Percentiles rank a stretch among this genome's conserved stretches.
These are phyloP conservation scores for Ophion ventricosus DNA, from an alignment of 2,888 invertebrate species.

Conservation along the genomic window DNA sequence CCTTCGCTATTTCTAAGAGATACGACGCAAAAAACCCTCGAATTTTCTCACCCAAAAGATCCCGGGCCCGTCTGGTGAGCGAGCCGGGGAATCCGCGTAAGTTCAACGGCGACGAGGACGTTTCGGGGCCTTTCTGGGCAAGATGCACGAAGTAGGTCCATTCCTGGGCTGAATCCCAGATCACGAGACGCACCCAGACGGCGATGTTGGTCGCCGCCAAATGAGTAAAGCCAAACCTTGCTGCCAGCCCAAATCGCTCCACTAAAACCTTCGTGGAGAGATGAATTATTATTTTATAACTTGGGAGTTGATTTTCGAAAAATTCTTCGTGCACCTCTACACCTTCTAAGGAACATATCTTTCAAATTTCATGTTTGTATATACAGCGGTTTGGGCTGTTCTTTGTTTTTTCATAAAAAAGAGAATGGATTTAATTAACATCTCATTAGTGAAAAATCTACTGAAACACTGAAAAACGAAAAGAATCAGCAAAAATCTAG, in stretches of 20 bases:
- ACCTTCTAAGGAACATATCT: no score
- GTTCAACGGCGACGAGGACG: constrained; percentile 81
- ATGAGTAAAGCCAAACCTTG: constrained; percentile 85
- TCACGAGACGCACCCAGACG: constrained; percentile 84
- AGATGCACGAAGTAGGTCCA: constrained; percentile 84
- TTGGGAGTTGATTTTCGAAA: no score
- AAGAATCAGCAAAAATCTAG: no score
- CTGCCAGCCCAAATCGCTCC: constrained; percentile 84
- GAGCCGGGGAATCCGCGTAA: constrained; percentile 83
- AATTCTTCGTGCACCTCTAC: no score
- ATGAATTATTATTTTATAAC: not conserved
- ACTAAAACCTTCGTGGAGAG: constrained; percentile 83
- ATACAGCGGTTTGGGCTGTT: no score
- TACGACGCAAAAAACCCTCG: not conserved
- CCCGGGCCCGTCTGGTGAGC: constrained; percentile 78
- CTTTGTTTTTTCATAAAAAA: no score
- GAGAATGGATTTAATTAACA: no score
- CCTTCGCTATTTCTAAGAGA: not conserved
- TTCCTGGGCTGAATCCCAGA: constrained; percentile 85
- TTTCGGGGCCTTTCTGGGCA: constrained; percentile 79
- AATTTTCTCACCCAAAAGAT: constrained; percentile 75
- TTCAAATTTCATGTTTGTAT: no score
- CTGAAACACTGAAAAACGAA: no score
- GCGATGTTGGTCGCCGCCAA: constrained; percentile 85
- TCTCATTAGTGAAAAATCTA: no score